Evolutionary conservation across 2,113 vertebrate genomes (phyloP), one percentile per base, ranked within the genome.

Genomic region (Rutilus rutilus): DNA sequence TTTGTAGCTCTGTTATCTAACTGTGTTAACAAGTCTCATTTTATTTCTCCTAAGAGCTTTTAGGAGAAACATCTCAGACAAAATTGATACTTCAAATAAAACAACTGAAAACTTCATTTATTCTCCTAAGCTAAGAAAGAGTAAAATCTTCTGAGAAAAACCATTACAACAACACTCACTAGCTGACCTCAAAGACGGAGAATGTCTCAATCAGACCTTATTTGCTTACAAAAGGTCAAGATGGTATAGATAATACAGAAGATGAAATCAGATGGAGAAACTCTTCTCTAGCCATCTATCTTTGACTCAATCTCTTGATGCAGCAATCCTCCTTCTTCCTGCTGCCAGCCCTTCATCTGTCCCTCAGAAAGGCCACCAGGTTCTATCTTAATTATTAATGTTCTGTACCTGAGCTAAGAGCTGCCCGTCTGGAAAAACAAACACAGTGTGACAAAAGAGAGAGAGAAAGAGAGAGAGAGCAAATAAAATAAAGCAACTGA

Each of bases 371-470:
- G 83, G 27, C 47, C 82, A 50, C 12, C 47, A 23, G 27, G 45
- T 57, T 85, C 33, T 42, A 64, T 64, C 78, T 86, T 73, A 57
- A 67, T 83, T 81, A 83, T 86, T 88, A 82, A 87, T 88, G 52
- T 27, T 50, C 25, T 79, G 85, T 50, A 77, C 54, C 65, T 54
- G 80, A 82, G 67, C 73, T 23, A 25, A 73, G 79, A 47, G 52
- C 33, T n/a, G 59, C 57, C 65, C 14, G 39, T 30, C 78, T 80
- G 88, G 78, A 86, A 86, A 80, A 85, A 64, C 74, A 85, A 87
- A 83, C 60, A 73, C 54, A 36, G 50, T 21, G 23, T 47, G 75
- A 75, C 21, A 12, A 80, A 12, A 77, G 36, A 60, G 33, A 67
- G 54, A 47, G 57, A 50, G 30, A 47, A 23, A 78, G 25, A 57